A percentile compares a stretch with the other conserved stretches of the same genome.
Evolutionary conservation across 2,797 vertebrate species (phyloP).

Genomic region (Notamacropus eugenii): DNA sequence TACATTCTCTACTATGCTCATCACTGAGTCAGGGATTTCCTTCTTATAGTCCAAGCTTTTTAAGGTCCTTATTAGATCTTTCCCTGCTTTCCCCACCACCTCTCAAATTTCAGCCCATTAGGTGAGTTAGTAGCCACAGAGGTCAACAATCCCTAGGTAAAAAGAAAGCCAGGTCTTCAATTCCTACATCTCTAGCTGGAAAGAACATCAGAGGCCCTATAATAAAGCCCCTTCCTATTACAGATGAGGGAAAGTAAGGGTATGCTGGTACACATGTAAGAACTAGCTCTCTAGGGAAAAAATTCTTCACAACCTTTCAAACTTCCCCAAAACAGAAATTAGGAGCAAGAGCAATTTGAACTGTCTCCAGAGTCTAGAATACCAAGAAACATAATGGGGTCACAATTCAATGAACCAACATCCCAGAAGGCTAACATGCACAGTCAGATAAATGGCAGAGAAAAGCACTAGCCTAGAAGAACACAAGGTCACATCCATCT

Average conservation of each 20-base stretch:
- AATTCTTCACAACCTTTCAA: not conserved
- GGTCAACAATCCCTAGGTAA: not conserved
- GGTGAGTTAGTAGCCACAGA: not conserved
- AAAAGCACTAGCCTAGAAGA: not conserved
- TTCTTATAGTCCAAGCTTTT: not conserved
- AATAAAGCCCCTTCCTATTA: not conserved
- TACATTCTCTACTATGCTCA: not conserved
- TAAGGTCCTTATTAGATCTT: not conserved
- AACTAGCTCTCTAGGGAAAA: not conserved
- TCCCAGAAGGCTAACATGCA: not conserved
- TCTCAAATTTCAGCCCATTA: not conserved
- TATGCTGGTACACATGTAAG: not conserved
- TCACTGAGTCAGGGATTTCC: not conserved
- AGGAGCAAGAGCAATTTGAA: not conserved
- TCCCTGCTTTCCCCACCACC: not conserved
- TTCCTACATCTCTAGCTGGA: not conserved
- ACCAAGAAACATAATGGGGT: not conserved
- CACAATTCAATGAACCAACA: not conserved
- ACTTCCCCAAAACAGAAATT: not conserved
- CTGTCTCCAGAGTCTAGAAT: not conserved
- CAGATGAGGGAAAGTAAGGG: not conserved
- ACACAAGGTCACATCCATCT: not conserved
- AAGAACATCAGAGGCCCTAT: not conserved
- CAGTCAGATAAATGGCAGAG: not conserved
- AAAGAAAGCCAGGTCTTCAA: not conserved